These are phyloP conservation scores for Pandion haliaetus DNA, from an alignment of 2,113 vertebrate genomes.

Conservation along the genomic window DNA sequence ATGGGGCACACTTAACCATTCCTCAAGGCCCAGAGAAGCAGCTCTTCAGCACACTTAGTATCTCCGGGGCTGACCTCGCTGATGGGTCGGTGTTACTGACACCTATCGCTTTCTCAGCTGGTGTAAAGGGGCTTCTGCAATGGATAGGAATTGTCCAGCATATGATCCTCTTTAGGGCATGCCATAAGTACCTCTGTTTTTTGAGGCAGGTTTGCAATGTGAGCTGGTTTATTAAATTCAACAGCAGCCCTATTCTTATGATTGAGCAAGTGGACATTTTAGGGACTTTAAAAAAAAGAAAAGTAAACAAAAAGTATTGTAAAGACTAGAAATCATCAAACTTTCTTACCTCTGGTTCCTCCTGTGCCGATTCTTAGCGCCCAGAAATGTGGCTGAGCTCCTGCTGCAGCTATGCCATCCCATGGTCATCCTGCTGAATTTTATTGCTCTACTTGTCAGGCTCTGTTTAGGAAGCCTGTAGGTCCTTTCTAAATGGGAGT, in stretches of 20 bases:
- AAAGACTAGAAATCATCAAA: not conserved
- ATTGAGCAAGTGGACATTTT: not conserved
- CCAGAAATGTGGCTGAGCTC: not conserved
- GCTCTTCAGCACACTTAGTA: not conserved
- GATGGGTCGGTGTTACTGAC: not conserved
- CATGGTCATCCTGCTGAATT: not conserved
- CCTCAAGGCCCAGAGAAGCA: not conserved
- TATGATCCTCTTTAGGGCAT: not conserved
- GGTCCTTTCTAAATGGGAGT: not conserved
- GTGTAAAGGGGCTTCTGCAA: not conserved
- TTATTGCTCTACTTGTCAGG: not conserved
- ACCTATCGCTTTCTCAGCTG: not conserved
- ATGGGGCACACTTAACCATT: not conserved
- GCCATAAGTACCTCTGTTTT: not conserved
- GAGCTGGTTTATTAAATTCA: not conserved
- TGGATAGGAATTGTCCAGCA: not conserved
- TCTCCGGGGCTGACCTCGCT: not conserved
- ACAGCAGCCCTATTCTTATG: not conserved
- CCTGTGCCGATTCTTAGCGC: not conserved
- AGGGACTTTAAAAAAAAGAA: not conserved
- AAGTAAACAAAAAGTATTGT: not conserved
- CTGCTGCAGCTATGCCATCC: not conserved
- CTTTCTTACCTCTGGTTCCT: not conserved
- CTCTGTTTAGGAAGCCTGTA: not conserved
- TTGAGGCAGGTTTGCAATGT: not conserved